A percentile compares a stretch with the other conserved stretches of the same genome.
These are phyloP conservation scores for Spisula subtruncata DNA, from an alignment of 2,888 invertebrate genomes.

Conservation along the genomic window DNA sequence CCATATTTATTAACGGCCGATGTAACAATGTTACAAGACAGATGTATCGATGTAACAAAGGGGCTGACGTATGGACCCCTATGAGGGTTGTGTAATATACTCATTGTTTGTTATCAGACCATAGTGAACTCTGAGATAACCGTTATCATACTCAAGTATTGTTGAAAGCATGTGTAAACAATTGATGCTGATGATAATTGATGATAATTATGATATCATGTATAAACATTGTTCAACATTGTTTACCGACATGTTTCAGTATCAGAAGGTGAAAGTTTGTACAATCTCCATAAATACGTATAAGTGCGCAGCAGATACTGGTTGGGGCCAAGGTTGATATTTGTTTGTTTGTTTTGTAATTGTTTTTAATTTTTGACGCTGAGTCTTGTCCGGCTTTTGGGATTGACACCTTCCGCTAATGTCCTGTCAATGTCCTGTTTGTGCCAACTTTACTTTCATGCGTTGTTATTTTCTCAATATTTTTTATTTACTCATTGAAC, in stretches of 20 bases:
- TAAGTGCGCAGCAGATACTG: neutral
- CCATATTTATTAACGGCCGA: neutral
- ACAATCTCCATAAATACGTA: neutral
- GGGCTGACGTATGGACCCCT: neutral
- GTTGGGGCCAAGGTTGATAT: too few species aligned
- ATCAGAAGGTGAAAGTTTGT: neutral
- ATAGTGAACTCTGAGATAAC: neutral
- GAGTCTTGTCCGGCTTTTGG: too few species aligned
- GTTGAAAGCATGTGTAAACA: conserved; percentile 34
- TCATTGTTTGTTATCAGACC: neutral
- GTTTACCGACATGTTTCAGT: conserved; percentile 23
- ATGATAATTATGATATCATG: conserved; percentile 39
- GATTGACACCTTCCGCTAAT: too few species aligned
- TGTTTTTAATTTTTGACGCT: too few species aligned
- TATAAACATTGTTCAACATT: conserved; percentile 41
- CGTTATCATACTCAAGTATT: conserved; percentile 38
- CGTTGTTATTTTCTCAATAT: too few species aligned
- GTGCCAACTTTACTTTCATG: too few species aligned
- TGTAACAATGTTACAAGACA: neutral
- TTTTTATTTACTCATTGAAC: too few species aligned
- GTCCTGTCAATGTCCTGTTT: too few species aligned
- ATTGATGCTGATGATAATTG: conserved; percentile 42
- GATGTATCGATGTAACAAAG: neutral
- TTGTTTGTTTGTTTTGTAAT: too few species aligned
- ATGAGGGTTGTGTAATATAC: neutral